Evolutionary conservation across 2,888 invertebrate genomes (phyloP).

Genomic region (Philereme transversata): DNA sequence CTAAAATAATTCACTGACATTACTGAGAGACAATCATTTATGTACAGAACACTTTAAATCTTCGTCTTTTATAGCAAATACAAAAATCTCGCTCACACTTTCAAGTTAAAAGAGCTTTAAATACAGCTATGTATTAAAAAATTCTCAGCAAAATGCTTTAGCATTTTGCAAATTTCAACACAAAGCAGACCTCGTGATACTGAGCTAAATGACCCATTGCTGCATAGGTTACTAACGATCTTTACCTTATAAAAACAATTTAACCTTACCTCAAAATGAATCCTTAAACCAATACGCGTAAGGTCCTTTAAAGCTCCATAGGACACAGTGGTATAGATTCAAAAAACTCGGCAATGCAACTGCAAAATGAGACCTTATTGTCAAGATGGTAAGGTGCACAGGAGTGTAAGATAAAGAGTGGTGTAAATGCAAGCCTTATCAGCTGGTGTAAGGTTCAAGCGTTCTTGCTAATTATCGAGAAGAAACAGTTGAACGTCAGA

Average conservation of each 20-base stretch:
- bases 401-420: slow-evolving; percentile 24
- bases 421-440: slow-evolving; percentile 54
- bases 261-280: background rate
- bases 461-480: slow-evolving; percentile 64
- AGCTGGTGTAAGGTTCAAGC: slow-evolving; percentile 55
- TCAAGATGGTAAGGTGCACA: slow-evolving; percentile 38
- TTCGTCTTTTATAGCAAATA: too few relatives aligned
- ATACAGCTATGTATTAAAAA: too few relatives aligned
- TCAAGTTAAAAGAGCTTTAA: too few relatives aligned
- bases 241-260: slow-evolving; percentile 26
- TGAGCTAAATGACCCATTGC: slow-evolving; percentile 40
- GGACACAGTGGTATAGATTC: slow-evolving; percentile 1
- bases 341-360: slow-evolving; percentile 1
- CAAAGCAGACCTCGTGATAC: slow-evolving; percentile 42
- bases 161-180: slow-evolving; percentile 18
- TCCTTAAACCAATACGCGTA: background rate
- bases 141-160: too few relatives aligned
- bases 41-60: too few relatives aligned
- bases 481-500: slow-evolving; percentile 45
- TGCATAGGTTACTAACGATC: slow-evolving; percentile 47
- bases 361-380: slow-evolving; percentile 37
- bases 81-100: too few relatives aligned
- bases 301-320: background rate
- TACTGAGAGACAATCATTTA: too few relatives aligned
- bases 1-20: too few relatives aligned